Evolutionary conservation across 2,797 vertebrate genomes (phyloP).

Genomic region (Nannoperca obscura): DNA sequence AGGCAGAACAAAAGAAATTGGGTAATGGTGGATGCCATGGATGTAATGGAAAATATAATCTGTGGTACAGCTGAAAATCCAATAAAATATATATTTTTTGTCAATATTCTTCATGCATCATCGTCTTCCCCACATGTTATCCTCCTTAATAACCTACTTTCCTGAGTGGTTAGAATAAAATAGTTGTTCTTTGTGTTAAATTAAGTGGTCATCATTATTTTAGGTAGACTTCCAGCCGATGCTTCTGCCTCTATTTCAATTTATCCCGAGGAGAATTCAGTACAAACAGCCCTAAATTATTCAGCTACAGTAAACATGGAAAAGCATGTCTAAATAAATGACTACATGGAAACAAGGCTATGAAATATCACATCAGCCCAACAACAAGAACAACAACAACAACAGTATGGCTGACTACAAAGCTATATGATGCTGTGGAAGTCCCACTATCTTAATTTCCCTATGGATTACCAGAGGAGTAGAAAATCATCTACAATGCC

Average conservation of each 20-base stretch:
- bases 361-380: conserved; percentile 49
- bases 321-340: conserved; percentile 73
- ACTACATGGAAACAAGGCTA: conserved; percentile 58
- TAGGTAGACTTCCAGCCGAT: conserved; percentile 33
- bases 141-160: conserved; percentile 32
- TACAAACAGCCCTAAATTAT: conserved; percentile 68
- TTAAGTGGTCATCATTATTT: conserved; percentile 60
- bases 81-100: neutral
- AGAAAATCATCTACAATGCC: conserved; percentile 31
- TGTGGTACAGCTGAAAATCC: neutral
- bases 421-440: conserved; percentile 35
- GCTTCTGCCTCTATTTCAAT: conserved; percentile 41
- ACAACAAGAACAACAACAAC: neutral
- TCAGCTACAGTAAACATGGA: conserved; percentile 68
- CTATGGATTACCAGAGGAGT: conserved; percentile 43
- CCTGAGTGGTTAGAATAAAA: neutral
- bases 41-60: conserved; percentile 7
- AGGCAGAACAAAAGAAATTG: neutral
- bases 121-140: neutral
- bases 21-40: neutral
- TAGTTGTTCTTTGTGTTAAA: conserved; percentile 33
- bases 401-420: conserved; percentile 25
- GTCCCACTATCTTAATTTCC: conserved; percentile 58
- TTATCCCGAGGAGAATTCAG: conserved; percentile 59
- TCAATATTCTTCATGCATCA: neutral